These are phyloP conservation scores for Oxyura jamaicensis DNA, from an alignment of 2,113 vertebrate genomes.

Conservation along the genomic window DNA sequence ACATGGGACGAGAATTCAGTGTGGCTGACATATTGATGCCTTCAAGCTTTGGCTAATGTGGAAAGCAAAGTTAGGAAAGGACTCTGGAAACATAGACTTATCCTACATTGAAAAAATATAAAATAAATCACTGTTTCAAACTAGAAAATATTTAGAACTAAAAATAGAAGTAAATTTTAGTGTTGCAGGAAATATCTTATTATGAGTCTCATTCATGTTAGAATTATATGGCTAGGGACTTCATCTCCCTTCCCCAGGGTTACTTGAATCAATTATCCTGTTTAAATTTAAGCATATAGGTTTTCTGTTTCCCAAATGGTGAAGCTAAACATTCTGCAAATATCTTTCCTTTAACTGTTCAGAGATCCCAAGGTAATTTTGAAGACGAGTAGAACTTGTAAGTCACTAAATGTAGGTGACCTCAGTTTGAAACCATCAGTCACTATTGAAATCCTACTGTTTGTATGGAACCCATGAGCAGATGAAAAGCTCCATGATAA, in stretches of 20 bases:
- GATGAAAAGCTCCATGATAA: background rate
- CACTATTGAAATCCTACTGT: background rate
- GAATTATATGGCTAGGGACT: background rate
- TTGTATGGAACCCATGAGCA: background rate
- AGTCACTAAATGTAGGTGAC: background rate
- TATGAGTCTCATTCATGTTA: background rate
- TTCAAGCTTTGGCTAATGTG: conserved; percentile 81
- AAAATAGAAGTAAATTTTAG: background rate
- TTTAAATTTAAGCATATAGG: background rate
- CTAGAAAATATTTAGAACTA: background rate
- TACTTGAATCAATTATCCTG: background rate
- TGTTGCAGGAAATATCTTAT: background rate
- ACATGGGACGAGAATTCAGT: conserved; percentile 79
- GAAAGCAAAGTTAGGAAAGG: conserved; percentile 75
- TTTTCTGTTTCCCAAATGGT: background rate
- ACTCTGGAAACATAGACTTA: background rate
- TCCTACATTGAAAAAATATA: background rate
- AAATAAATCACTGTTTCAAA: too few species aligned
- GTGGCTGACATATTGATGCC: conserved; percentile 68
- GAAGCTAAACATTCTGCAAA: background rate
- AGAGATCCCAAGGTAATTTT: background rate
- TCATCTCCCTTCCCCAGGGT: background rate
- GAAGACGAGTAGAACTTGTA: background rate
- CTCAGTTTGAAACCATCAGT: background rate
- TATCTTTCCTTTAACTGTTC: background rate